Evolutionary conservation across 2,113 vertebrate genomes (phyloP).

Genomic region (Lepus europaeus): DNA sequence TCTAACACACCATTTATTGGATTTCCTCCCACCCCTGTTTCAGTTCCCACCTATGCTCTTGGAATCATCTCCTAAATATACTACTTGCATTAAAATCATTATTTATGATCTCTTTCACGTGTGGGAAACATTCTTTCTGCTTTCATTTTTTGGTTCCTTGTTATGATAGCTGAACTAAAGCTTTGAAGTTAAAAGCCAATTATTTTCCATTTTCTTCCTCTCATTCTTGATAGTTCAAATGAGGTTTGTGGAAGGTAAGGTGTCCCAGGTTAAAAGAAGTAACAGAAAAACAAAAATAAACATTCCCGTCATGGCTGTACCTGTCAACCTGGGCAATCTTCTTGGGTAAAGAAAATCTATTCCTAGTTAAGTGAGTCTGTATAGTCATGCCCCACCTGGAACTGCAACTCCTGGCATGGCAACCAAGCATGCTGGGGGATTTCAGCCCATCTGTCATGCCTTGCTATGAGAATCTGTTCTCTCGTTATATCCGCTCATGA

Average conservation of each 20-base stretch:
- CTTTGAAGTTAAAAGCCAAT: neutral
- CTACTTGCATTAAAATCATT: neutral
- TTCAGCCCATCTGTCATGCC: slow-evolving; percentile 11
- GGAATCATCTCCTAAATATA: neutral
- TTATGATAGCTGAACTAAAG: neutral
- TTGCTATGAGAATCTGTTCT: neutral
- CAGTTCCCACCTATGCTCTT: neutral
- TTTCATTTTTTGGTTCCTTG: neutral
- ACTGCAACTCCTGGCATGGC: neutral
- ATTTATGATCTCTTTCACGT: neutral
- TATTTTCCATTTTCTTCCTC: neutral
- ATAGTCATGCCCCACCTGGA: neutral
- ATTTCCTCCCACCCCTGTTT: neutral
- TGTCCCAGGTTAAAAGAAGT: neutral
- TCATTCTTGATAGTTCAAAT: neutral
- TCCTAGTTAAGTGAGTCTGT: slow-evolving; percentile 29
- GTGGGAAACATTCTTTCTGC: neutral
- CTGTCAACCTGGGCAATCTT: neutral
- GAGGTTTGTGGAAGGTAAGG: neutral
- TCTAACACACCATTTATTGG: neutral
- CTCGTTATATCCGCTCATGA: accelerated
- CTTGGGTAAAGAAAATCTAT: neutral
- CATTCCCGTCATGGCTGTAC: neutral
- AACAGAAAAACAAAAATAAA: neutral
- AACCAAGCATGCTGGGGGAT: neutral